Evolutionary conservation across 2,888 invertebrate species (phyloP).

Genomic region (Apamea sordens): DNA sequence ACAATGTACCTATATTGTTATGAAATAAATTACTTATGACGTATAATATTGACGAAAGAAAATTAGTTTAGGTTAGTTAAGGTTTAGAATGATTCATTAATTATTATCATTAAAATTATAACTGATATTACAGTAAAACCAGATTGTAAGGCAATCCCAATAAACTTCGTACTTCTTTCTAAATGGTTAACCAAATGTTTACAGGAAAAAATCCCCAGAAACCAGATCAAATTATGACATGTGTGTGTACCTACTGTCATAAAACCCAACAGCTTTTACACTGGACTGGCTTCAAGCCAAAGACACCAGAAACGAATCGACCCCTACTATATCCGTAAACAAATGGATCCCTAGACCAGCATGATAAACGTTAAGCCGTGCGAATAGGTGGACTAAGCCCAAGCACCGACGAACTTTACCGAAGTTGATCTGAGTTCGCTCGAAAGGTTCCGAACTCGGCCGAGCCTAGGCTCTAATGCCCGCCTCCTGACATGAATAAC

Average conservation of each 20-base stretch:
- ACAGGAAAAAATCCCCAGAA: not conserved
- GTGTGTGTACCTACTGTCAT: slow-evolving; percentile 6
- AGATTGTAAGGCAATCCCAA: not conserved
- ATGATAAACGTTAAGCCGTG: slow-evolving; percentile 40
- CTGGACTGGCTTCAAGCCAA: slow-evolving; percentile 32
- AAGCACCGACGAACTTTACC: slow-evolving; percentile 2
- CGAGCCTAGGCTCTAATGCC: slow-evolving; percentile 49
- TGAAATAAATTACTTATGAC: too few relatives aligned
- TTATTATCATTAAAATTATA: not conserved
- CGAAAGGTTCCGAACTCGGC: slow-evolving; percentile 22
- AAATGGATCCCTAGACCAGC: slow-evolving; percentile 1
- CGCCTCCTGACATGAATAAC: slow-evolving; percentile 59
- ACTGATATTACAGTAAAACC: not conserved
- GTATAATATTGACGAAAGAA: not conserved
- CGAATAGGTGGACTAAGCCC: slow-evolving; percentile 22
- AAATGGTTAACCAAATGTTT: too few relatives aligned
- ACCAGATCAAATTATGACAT: not conserved
- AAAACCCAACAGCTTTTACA: not conserved
- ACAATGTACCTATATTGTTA: too few relatives aligned
- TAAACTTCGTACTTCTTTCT: not conserved
- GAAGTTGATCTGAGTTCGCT: slow-evolving; percentile 16
- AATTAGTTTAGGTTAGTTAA: not conserved
- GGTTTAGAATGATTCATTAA: not conserved
- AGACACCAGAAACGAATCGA: not conserved
- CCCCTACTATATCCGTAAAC: not conserved